Evolutionary conservation across 2,888 invertebrate species (phyloP).

Genomic region (Amorpha juglandis): DNA sequence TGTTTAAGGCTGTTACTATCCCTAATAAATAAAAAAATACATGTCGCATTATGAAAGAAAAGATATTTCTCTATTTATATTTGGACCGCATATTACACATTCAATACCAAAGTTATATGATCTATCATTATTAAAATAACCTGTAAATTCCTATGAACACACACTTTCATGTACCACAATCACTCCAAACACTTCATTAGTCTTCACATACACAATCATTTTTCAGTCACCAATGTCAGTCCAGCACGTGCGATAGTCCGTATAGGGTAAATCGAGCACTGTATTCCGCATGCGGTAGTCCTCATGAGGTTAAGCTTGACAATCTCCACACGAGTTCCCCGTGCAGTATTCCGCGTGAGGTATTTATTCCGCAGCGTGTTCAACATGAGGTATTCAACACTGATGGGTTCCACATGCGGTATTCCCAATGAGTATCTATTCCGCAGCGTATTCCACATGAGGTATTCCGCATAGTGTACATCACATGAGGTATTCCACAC

Average conservation of each 20-base stretch:
- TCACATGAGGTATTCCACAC: not conserved
- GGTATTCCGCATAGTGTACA: not conserved
- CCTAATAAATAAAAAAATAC: no score
- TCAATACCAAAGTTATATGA: not conserved
- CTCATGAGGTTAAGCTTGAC: not conserved
- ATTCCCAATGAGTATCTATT: not conserved
- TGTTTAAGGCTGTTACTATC: no score
- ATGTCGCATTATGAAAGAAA: no score
- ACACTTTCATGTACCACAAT: not conserved
- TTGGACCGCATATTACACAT: no score
- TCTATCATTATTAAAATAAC: not conserved
- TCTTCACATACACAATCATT: slow-evolving; percentile 3
- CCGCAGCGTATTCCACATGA: not conserved
- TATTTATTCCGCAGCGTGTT: not conserved
- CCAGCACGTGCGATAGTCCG: not conserved
- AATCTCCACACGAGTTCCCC: not conserved
- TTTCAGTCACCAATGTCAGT: not conserved
- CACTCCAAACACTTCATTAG: not conserved
- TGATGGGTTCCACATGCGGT: no score
- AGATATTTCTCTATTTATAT: no score
- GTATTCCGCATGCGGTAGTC: not conserved
- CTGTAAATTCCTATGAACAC: slow-evolving; percentile 16
- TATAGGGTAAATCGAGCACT: not conserved
- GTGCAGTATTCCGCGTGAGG: not conserved
- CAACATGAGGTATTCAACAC: no score